Evolutionary conservation across 2,888 invertebrate genomes (phyloP).

Genomic region (Brenthis ino): DNA sequence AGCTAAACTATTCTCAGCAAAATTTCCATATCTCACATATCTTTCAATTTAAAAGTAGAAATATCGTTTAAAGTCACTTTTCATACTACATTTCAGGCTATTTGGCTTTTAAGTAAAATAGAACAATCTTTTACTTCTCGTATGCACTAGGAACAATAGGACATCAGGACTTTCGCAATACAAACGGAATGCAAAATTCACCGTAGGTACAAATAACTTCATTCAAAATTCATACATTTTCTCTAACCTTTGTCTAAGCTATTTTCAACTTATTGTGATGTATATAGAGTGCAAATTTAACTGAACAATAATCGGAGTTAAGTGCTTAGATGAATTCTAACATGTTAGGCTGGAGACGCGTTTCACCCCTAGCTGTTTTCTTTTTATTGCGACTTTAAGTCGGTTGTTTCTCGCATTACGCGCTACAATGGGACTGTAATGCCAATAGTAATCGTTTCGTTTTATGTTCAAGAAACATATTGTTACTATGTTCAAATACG

Average conservation of each 20-base stretch:
- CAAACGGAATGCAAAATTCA: constrained; percentile 45
- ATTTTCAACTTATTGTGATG: constrained; percentile 24
- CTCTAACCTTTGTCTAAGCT: constrained; percentile 9
- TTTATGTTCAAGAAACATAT: constrained; percentile 31
- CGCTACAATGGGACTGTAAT: constrained; percentile 32
- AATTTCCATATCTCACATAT: constrained; percentile 3
- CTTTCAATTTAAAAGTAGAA: not conserved
- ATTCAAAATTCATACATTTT: constrained; percentile 46
- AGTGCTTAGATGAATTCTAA: constrained; percentile 39
- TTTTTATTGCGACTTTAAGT: constrained; percentile 42
- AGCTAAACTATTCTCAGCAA: not conserved
- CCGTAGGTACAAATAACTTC: constrained; percentile 42
- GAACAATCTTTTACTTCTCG: constrained; percentile 28
- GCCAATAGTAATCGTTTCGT: constrained; percentile 36
- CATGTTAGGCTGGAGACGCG: constrained; percentile 31
- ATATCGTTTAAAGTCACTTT: constrained; percentile 15
- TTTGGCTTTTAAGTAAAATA: constrained; percentile 26
- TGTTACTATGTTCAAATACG: constrained; percentile 8
- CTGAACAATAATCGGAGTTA: constrained; percentile 23
- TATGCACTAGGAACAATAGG: constrained; percentile 34
- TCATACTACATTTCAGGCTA: constrained; percentile 15
- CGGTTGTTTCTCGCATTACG: constrained; percentile 32
- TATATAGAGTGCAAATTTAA: constrained; percentile 31
- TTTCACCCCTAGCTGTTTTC: constrained; percentile 36
- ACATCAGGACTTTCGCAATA: constrained; percentile 41